Conservation (phyloP, 2,113 vertebrate genomes). For the Gobius niger region DNA sequence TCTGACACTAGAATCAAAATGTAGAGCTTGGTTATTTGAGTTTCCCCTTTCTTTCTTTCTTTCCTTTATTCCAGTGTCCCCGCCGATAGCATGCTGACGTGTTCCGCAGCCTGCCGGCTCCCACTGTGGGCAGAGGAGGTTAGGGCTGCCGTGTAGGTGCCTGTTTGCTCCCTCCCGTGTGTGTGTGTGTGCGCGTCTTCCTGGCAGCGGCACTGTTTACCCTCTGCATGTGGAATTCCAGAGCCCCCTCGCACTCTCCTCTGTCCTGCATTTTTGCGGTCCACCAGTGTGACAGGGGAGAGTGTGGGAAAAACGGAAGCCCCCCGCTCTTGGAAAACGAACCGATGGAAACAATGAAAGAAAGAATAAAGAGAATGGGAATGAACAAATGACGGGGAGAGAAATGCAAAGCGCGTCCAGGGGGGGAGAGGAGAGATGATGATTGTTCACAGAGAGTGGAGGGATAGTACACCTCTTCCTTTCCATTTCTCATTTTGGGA, state of each 20-base stretch:
- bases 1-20: no score
- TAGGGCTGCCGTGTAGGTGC: conserved; percentile 65
- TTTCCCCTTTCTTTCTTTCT: conserved; percentile 12
- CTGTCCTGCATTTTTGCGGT: conserved; percentile 93
- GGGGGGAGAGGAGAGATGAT: conserved; percentile 55
- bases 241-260: conserved; percentile 85
- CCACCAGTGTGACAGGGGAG: conserved; percentile 91
- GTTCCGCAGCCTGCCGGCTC: conserved; percentile 32
- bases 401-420: conserved; percentile 50
- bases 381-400: conserved; percentile 47
- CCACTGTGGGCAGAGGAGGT: conserved; percentile 41
- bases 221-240: conserved; percentile 87
- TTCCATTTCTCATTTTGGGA: conserved; percentile 64
- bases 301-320: conserved; percentile 99
- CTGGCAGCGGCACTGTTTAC: conserved; percentile 85
- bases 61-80: conserved; percentile 12
- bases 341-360: conserved; percentile 81
- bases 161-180: conserved; percentile 69
- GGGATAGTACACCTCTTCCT: conserved; percentile 68
- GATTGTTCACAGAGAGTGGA: conserved; percentile 68
- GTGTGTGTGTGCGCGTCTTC: conserved; percentile 69
- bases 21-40: not conserved
- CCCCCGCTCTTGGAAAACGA: conserved; percentile 84
- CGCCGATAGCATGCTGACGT: conserved; percentile 38
- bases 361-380: conserved; percentile 74